Base-by-base conservation (phyloP, 2,113 vertebrate genomes). In the Laticauda colubrina region DNA sequence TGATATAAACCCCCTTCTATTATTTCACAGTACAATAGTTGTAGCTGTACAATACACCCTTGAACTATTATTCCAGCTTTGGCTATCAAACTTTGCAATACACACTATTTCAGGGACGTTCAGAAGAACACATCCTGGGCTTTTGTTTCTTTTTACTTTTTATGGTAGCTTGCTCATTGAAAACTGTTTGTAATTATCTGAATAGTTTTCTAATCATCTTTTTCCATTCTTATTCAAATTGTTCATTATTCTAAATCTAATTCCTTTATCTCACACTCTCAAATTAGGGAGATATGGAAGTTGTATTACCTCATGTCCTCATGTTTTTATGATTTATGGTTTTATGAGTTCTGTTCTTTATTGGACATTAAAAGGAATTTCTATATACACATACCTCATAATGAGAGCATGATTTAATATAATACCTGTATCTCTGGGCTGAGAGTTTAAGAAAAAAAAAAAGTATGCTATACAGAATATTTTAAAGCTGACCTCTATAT, bases 31-130 rank as follows among this genome's bases (percentile, higher is more conserved):
- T 95, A 91, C 86, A 91, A 93, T 94, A 96, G 56, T 15, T 54
- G 43, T 24, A 91, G n/a, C 20, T 94, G 93, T 94, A 93, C 10
- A 75, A 94, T 39, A 96, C 18, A 89, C 64, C 86, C 94, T n/a
- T 94, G 93, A 95, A 95, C 93, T 91, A 94, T 61, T 85, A 89
- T 93, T 55, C 48, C 18, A 93, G 56, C 26, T 15, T 9, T 34
- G 23, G 3, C 29, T 51, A 26, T 29, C 39, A 48, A 5, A 5
- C 14, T 8, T 20, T 51, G 43, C 54, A 18, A 21, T n/a, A 51
- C 1, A 64, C n/a, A 4, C 15, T 26, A 14, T 5, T 15, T n/a
- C 39, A 85, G 26, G 11, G 6, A 14, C 26, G 3, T 26, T 39
- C 43, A 24, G 53, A 91, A 9, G 11, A 91, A 39, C 34, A 26